Evolutionary conservation across 92 coral and sea anemone genomes (phyloP), one percentile per base, ranked within the genome.

Genomic region (Chrysogorgia sp.): DNA sequence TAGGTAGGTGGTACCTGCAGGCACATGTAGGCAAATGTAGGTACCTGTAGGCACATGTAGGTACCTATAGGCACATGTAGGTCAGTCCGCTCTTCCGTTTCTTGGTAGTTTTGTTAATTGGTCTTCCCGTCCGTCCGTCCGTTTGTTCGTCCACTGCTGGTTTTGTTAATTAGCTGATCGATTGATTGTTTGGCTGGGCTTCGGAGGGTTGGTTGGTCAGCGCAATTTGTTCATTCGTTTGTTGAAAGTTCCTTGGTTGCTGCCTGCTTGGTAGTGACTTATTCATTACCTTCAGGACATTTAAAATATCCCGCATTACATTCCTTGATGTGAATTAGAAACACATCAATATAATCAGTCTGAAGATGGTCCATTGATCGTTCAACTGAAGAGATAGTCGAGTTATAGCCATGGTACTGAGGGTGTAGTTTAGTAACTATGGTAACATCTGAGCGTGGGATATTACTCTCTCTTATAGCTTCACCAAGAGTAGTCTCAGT

Each of bases 401-500:
- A 60, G 5, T 96, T 90, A 52, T 91, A 96, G 0, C 99, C 99
- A 28, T 82, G 71, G 72, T 71, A 89, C 57, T 77, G 84, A 23
- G 99, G 99, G 45, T 96, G 99, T 20, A 96, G 89, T 62, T 96
- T 96, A 33, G 97, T 91, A 34, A 96, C 87, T 40, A 96, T 92
- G 47, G 92, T 91, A 40, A 96, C 71, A 24, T 96, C 97, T 24
- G 81, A 66, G 30, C 97, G 86, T 9, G 92, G 88, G 30, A 96
- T 80, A 23, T 81, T 91, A 62, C 99, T 89, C 80, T 91, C 82
- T 32, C 67, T 63, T 67, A 96, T 91, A 0, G 92, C 99, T 50
- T 92, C 85, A 15, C 89, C 97, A 7, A 96, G 82, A 34, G 71
- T 81, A 25, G 79, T 74, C 80, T 96, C 99, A 0, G 97, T 91